Base-by-base conservation (phyloP, 1,140 invertebrate genomes). In the Hormaphis cornu region DNA sequence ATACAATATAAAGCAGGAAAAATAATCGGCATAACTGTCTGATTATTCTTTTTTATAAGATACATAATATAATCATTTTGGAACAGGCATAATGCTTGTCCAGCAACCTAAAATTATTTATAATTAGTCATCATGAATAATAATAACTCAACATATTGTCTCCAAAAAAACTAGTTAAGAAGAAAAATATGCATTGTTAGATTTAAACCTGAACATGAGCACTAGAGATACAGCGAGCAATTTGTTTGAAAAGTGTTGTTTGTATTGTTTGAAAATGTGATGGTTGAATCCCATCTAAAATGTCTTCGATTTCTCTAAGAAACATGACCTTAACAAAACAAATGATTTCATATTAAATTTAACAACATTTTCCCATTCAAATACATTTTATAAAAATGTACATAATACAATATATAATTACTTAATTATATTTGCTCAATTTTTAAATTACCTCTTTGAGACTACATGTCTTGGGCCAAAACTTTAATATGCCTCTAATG, bases 401-500 rank as follows among this genome's bases (percentile, higher is more conserved):
- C 18, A 33, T 6, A 4, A 33, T 9, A 33, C 30, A 33, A 33
- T 6, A 33, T 6, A 33, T 6, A 33, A 9, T 33, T 33, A 33
- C 9, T 33, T 6, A 6, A 33, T 6, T 6, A 6, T 6, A 33
- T 33, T 6, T 22, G n/a, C 4, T 35, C 24, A 37, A 26, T 6
- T 18, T 6, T n/a, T 18, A 35, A 35, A 26, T 42, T 72, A 76
- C 77, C 84, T 98, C 95, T 83, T 99, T 99, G 81, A 97, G 95
- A 81, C 93, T 96, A 81, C 94, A 97, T 58, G 94, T 97, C 83
- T 98, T 98, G 76, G 96, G 96, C 96, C 96, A 99, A 83, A 95
- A 97, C 81, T 98, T 98, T 74, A 99, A 85, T 75, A 99, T 85
- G 74, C 94, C 92, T 78, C 91, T 88, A 75, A 98, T 89, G 66